Evolutionary conservation across 2,888 invertebrate genomes (phyloP), one percentile per base, ranked within the genome.

Genomic region (Gibbula magus): DNA sequence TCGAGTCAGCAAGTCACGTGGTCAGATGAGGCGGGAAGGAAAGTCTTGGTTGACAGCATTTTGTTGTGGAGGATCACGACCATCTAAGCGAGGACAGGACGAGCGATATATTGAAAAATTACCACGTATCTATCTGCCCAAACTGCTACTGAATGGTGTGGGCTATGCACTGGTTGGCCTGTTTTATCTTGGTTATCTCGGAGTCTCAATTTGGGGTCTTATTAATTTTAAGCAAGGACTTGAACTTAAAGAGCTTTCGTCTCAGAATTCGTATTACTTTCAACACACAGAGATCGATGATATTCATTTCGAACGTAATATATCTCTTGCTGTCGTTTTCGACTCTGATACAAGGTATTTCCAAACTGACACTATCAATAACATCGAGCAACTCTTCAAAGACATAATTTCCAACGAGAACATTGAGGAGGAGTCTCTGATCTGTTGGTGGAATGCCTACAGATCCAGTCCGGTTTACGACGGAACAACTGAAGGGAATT

Each of bases 41-140:
- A 80, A 2, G 78, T 82, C 35, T 5, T 5, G 7, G 35, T 35
- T 35, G 4, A 35, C 4, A 35, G 4, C 7, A 5, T 7, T 5
- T 2, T 96, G 89, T 61, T 88, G 86, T 77, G 75, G 82, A 3
- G 88, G 87, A 8, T 61, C 81, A 7, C 77, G 80, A 18, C 86
- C 88, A 7, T 79, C 39, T 20, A 66, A 80, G 5, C 53, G 81
- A 5, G 78, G 77, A 5, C 85, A 87, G 20, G 83, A 86, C 20
- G 88, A 88, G 54, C 85, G 88, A 76, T 70, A 79, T 8, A 79
- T 86, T 13, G 89, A 89, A 66, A 86, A 79, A 66, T 75, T 83
- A 16, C 87, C 88, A 0, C 82, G 83, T 51, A 75, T 66, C 13
- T 74, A 84, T 20, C 52, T 89, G 8, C 84, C 86, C 16, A 79